phyloP scores from a whole-genome alignment of 2,797 vertebrate genomes.

The Masticophis lateralis region DNA sequence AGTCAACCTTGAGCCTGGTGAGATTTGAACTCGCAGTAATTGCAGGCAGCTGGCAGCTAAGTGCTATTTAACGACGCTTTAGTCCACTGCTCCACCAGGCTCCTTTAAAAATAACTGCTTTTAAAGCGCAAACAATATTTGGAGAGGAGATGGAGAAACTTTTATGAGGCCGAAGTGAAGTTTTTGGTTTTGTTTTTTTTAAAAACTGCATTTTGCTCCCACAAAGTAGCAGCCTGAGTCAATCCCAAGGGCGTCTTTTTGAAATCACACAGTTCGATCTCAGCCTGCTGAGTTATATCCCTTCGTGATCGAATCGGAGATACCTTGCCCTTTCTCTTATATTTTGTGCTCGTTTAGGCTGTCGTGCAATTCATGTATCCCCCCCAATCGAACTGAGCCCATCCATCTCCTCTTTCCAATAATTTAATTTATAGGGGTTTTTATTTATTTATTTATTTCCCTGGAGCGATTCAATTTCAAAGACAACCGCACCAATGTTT shows the following conservation, averaged over 20 bases:
- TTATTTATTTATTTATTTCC: neutral
- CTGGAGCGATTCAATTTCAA: conserved; percentile 30
- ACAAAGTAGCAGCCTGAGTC: neutral
- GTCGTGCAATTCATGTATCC: conserved; percentile 17
- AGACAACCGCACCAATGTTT: conserved; percentile 31
- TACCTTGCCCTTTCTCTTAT: conserved; percentile 8
- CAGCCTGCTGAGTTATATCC: conserved; percentile 9
- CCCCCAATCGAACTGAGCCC: conserved; percentile 8
- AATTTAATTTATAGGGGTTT: neutral
- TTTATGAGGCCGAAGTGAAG: conserved; percentile 18
- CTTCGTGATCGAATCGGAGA: conserved; percentile 18
- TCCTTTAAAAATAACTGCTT: neutral
- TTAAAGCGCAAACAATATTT: neutral
- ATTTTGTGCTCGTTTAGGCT: conserved; percentile 26
- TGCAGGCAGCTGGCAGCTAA: too few relatives aligned
- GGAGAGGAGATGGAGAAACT: neutral
- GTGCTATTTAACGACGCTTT: too few relatives aligned
- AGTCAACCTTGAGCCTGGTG: too few relatives aligned
- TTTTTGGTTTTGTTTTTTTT: neutral
- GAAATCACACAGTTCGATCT: conserved; percentile 7
- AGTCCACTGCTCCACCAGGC: too few relatives aligned
- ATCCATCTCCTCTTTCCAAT: conserved; percentile 16
- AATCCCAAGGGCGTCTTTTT: neutral
- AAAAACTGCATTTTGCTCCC: neutral
- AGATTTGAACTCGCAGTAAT: too few relatives aligned